phyloP scores from a whole-genome alignment of 2,113 vertebrate genomes.

The Donacobius atricapilla region DNA sequence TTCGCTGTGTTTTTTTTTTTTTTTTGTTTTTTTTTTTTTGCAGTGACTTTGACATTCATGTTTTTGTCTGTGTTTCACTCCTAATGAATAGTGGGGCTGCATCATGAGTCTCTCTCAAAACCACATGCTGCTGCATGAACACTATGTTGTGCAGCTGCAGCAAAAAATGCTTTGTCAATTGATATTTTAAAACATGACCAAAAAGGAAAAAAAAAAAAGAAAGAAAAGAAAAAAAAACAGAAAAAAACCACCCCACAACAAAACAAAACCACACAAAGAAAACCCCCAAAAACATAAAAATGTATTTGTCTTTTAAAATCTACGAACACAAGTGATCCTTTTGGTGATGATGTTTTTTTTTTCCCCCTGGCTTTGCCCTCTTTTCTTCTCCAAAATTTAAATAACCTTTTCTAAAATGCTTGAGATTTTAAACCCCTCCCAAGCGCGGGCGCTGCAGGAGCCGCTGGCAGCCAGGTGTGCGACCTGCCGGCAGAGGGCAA shows the following conservation, averaged over 20 bases:
- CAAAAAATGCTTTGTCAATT: neutral
- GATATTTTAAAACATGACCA: neutral
- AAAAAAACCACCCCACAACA: neutral
- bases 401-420: too few relatives aligned
- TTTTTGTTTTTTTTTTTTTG: neutral
- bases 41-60: neutral
- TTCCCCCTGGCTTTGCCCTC: rapidly evolving
- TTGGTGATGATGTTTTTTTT: neutral
- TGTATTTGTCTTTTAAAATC: neutral
- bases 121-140: neutral
- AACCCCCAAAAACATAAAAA: neutral
- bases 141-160: neutral
- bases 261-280: neutral
- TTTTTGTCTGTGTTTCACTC: neutral
- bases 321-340: neutral
- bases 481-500: conserved; percentile 43
- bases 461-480: neutral
- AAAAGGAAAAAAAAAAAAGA: too few relatives aligned
- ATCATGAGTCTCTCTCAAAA: neutral
- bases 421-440: neutral
- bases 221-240: too few relatives aligned
- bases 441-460: neutral
- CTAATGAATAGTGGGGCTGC: neutral
- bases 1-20: neutral
- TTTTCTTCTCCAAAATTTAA: neutral